These are phyloP conservation scores for Bradypodion ventrale DNA, from an alignment of 2,797 vertebrate genomes.

Conservation along the genomic window DNA sequence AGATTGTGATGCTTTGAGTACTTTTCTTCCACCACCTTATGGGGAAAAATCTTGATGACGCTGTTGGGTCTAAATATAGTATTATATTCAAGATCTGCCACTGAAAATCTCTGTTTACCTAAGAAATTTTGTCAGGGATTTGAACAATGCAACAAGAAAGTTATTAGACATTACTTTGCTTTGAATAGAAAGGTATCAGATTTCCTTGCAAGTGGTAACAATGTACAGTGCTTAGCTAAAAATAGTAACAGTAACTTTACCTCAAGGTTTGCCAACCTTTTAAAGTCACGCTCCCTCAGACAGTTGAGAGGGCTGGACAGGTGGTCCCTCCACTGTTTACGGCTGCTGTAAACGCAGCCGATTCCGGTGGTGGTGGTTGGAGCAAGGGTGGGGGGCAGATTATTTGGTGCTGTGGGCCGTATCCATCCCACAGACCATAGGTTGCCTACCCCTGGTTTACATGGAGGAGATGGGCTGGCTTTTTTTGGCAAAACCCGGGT, in stretches of 20 bases:
- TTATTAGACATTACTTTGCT: background rate
- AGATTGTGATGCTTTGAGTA: background rate
- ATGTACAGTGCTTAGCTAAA: background rate
- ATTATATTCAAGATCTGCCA: background rate
- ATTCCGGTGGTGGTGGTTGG: too few relatives aligned
- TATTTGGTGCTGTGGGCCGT: too few relatives aligned
- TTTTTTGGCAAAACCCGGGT: too few relatives aligned
- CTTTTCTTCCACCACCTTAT: too few relatives aligned
- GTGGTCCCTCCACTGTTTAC: too few relatives aligned
- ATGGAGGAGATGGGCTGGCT: background rate
- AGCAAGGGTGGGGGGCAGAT: too few relatives aligned
- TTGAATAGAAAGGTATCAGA: background rate
- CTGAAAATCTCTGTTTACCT: background rate
- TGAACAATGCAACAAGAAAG: background rate
- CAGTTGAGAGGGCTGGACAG: too few relatives aligned
- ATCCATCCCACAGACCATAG: too few relatives aligned
- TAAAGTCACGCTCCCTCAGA: too few relatives aligned
- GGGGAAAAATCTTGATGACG: background rate
- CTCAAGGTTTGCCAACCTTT: too few relatives aligned
- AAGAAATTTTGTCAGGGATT: background rate
- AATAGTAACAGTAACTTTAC: background rate
- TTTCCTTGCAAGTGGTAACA: background rate
- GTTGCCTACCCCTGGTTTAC: too few relatives aligned
- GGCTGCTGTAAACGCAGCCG: too few relatives aligned
- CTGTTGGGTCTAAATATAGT: background rate